Conservation (phyloP, 2,888 invertebrate genomes). For the Diachrysia chrysitis region DNA sequence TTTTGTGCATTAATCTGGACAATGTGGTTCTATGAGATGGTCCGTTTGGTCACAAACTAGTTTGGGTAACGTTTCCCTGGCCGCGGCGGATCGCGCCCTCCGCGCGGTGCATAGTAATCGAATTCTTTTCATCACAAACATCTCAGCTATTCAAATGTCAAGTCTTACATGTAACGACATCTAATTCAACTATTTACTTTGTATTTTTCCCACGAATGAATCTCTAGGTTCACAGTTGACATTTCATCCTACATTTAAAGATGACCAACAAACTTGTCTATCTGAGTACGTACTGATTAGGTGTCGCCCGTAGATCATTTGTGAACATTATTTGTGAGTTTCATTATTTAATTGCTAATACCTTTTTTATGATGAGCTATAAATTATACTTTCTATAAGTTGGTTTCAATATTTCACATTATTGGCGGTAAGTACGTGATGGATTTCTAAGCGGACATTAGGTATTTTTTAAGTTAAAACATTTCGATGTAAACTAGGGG, state of each 20-base stretch:
- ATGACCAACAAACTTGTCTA: background rate
- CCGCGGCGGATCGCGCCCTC: slow-evolving; percentile 68
- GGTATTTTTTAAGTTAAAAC: slow-evolving; percentile 71
- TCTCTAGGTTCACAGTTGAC: slow-evolving; percentile 13
- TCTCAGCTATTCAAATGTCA: slow-evolving; percentile 77
- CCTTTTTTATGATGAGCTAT: slow-evolving; percentile 71
- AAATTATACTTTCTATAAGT: slow-evolving; percentile 83
- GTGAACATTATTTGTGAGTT: slow-evolving; percentile 51
- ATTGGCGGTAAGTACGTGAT: slow-evolving; percentile 63
- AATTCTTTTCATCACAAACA: slow-evolving; percentile 81
- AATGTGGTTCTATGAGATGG: slow-evolving; percentile 80
- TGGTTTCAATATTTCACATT: slow-evolving; percentile 71
- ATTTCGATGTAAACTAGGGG: slow-evolving; percentile 85
- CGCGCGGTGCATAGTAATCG: slow-evolving; percentile 83
- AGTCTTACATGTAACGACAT: slow-evolving; percentile 73
- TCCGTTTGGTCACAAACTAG: slow-evolving; percentile 85
- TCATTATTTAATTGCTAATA: slow-evolving; percentile 66
- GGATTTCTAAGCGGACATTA: slow-evolving; percentile 61
- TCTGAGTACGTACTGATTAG: slow-evolving; percentile 8
- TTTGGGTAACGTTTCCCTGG: slow-evolving; percentile 81
- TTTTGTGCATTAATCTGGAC: slow-evolving; percentile 85
- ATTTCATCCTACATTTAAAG: background rate
- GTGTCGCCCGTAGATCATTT: slow-evolving; percentile 46
- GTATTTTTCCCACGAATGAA: slow-evolving; percentile 54
- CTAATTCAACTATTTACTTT: slow-evolving; percentile 41